Evolutionary conservation across 2,888 invertebrate species (phyloP).

Genomic region (Dexiosoma caninum): DNA sequence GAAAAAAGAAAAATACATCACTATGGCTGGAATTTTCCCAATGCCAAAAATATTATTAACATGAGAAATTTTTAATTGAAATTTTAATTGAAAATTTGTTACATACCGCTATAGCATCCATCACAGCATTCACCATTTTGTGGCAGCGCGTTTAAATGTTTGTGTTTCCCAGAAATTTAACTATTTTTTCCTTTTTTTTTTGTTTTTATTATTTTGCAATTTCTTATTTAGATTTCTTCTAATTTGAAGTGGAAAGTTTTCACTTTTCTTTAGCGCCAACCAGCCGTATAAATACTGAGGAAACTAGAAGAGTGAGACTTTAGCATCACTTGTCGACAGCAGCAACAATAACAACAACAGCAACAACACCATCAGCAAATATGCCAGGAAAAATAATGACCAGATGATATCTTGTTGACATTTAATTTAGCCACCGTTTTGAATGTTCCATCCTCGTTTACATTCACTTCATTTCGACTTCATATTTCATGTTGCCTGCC

Average conservation of each 20-base stretch:
- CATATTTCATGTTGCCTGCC: neutral
- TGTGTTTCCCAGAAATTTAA: conserved; percentile 15
- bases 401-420: conserved; percentile 63
- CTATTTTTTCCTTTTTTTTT: neutral
- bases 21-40: too few relatives aligned
- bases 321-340: conserved; percentile 27
- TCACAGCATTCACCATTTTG: conserved; percentile 78
- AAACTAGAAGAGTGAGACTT: conserved; percentile 6
- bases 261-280: conserved; percentile 47
- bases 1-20: too few relatives aligned
- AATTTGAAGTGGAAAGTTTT: conserved; percentile 43
- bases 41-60: neutral
- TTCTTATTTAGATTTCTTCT: conserved; percentile 23
- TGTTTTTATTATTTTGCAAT: too few relatives aligned
- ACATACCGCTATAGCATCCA: conserved; percentile 78
- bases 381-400: conserved; percentile 34
- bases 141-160: neutral
- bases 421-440: conserved; percentile 61
- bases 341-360: too few relatives aligned
- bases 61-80: conserved; percentile 22
- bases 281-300: neutral
- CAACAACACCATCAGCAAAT: conserved; percentile 4
- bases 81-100: conserved; percentile 22
- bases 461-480: conserved; percentile 36
- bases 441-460: conserved; percentile 20